Percentiles rank a stretch among this genome's conserved stretches.
phyloP scores from a whole-genome alignment of 2,797 vertebrate genomes.

The Hydrocynus forskahlii region DNA sequence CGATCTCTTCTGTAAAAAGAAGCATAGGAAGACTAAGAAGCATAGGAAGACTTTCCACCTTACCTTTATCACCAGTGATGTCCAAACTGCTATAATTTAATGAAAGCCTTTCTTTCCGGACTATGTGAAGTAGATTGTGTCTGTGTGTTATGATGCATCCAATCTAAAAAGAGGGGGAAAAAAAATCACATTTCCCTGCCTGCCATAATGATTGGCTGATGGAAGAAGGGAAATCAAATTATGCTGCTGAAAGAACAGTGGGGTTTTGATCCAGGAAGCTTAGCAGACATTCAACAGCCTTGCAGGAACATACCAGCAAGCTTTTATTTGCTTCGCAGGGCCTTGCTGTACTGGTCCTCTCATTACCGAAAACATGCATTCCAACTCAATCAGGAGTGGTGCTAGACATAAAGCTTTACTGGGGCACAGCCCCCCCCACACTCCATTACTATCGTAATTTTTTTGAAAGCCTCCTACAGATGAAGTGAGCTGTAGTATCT shows the following conservation, averaged over 20 bases:
- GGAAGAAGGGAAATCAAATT: slow-evolving; percentile 46
- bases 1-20: slow-evolving; percentile 30
- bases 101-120: slow-evolving; percentile 63
- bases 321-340: neutral
- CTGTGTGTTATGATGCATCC: slow-evolving; percentile 45
- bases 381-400: no score
- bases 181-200: slow-evolving; percentile 53
- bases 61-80: slow-evolving; percentile 66
- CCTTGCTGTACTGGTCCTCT: neutral
- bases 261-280: slow-evolving; percentile 26
- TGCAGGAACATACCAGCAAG: neutral
- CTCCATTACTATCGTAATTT: no score
- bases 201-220: slow-evolving; percentile 42
- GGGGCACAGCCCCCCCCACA: no score
- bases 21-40: neutral
- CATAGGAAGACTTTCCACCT: slow-evolving; percentile 20
- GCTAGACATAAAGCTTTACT: no score
- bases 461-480: no score
- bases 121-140: slow-evolving; percentile 46
- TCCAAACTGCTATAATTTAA: slow-evolving; percentile 69
- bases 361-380: no score
- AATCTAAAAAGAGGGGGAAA: slow-evolving; percentile 21
- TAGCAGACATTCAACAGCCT: slow-evolving; percentile 21
- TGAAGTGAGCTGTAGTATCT: no score
- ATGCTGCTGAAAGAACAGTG: slow-evolving; percentile 26